A percentile compares a stretch with the other conserved stretches of the same genome.
Conservation (phyloP, 2,113 vertebrate genomes). For the Labrus mixtus region DNA sequence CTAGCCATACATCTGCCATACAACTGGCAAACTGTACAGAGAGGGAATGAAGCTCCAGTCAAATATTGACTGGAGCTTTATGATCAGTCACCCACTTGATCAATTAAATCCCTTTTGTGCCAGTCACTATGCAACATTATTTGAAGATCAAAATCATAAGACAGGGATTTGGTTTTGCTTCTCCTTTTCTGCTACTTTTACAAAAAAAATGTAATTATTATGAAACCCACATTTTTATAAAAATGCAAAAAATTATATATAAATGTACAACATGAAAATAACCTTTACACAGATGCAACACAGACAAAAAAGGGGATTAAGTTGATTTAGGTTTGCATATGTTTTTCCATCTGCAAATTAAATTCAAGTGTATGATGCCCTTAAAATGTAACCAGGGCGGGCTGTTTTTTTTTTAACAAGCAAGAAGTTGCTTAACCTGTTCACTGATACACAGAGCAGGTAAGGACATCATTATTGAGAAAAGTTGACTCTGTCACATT, state of each 20-base stretch:
- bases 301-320: not conserved
- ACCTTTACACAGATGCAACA: not conserved
- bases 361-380: not conserved
- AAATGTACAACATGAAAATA: not conserved
- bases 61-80: conserved; percentile 79
- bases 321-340: not conserved
- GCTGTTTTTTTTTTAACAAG: not conserved
- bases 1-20: conserved; percentile 52
- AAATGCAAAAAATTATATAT: not conserved
- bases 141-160: conserved; percentile 74
- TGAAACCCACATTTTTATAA: not conserved
- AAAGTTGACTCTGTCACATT: not conserved
- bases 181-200: conserved; percentile 10
- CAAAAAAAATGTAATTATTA: not conserved
- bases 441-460: not conserved
- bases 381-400: not conserved
- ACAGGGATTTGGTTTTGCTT: conserved; percentile 20
- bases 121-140: conserved; percentile 80
- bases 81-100: conserved; percentile 81
- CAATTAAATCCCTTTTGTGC: conserved; percentile 80
- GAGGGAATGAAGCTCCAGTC: conserved; percentile 68
- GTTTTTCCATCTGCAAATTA: not conserved
- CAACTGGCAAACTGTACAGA: conserved; percentile 53
- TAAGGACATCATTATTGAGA: not conserved
- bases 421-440: not conserved